Percentiles rank a stretch among this genome's conserved stretches.
phyloP scores from a whole-genome alignment of 2,797 vertebrate species.

The Neosalanx taihuensis region DNA sequence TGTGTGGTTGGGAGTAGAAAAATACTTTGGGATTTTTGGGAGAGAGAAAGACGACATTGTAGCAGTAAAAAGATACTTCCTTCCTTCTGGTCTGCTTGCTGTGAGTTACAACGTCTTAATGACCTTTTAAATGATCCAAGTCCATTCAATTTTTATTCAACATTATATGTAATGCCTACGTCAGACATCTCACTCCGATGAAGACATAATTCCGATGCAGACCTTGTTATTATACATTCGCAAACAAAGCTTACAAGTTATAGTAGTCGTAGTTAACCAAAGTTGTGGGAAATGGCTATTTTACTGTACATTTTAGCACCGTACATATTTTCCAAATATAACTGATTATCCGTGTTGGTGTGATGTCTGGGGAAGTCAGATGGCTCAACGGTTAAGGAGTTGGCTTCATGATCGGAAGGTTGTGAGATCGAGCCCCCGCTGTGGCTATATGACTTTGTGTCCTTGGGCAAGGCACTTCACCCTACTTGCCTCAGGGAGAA shows the following conservation, averaged over 20 bases:
- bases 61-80: constrained; percentile 49
- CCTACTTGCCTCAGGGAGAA: no score
- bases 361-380: neutral
- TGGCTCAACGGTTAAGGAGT: no score
- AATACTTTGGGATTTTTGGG: constrained; percentile 40
- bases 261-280: constrained; percentile 37
- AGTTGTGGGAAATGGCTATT: constrained; percentile 29
- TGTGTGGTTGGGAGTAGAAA: constrained; percentile 50
- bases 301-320: constrained; percentile 16
- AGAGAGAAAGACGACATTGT: constrained; percentile 32
- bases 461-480: no score
- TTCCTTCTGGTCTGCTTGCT: constrained; percentile 48
- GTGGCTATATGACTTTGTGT: no score
- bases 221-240: constrained; percentile 24
- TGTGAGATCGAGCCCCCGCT: no score
- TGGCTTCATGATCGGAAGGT: no score
- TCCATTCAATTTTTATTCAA: constrained; percentile 42
- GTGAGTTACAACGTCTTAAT: constrained; percentile 49
- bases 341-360: constrained; percentile 22
- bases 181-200: constrained; percentile 22
- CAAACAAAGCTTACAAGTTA: constrained; percentile 30
- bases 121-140: constrained; percentile 38
- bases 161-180: constrained; percentile 21
- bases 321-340: constrained; percentile 6
- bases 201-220: constrained; percentile 26